Evolutionary conservation across 2,113 vertebrate genomes (phyloP), one percentile per base, ranked within the genome.

Genomic region (Rhinoderma darwinii): DNA sequence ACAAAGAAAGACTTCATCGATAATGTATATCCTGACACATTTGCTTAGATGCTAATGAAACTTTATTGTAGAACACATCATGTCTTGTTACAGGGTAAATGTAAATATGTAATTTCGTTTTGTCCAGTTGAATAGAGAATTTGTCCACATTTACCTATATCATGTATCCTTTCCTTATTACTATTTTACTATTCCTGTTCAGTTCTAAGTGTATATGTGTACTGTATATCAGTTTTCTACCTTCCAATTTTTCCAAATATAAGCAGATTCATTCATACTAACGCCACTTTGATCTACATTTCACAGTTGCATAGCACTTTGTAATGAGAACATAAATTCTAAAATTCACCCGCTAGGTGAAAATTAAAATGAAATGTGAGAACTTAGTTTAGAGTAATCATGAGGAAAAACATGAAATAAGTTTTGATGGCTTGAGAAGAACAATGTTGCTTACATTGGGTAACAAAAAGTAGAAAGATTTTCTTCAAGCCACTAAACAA

Each of bases 361-460:
- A 78, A 78, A 78, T 78, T 47, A 77, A 77, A 51, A 77, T 50
- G 47, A 54, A 54, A 78, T 35, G 25, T 54, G 44, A 54, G 76
- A 78, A 32, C 15, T 32, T 22, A 39, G 17, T 41, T 39, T 72
- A 17, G 18, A 32, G 17, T 32, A 32, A 47, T 27, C 47, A 54
- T 10, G 17, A 54, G 8, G n/a, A n/a, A 76, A 47, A n/a, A n/a
- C n/a, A 44, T 76, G 20, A 76, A 25, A 78, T 9, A 27, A 35
- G 50, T 9, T 78, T 78, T 35, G 15, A 22, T 78, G 25, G 17
- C n/a, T 25, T 14, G 56, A 22, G 14, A 76, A 25, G 7, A 44
- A 44, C 47, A 44, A 76, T 47, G 22, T 75, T 37, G 11, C 32
- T 37, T 73, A 11, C 39, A n/a, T 70, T 70, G 1, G 12, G n/a